These are phyloP conservation scores for Limanda limanda DNA, from an alignment of 2,113 vertebrate species.

Conservation along the genomic window DNA sequence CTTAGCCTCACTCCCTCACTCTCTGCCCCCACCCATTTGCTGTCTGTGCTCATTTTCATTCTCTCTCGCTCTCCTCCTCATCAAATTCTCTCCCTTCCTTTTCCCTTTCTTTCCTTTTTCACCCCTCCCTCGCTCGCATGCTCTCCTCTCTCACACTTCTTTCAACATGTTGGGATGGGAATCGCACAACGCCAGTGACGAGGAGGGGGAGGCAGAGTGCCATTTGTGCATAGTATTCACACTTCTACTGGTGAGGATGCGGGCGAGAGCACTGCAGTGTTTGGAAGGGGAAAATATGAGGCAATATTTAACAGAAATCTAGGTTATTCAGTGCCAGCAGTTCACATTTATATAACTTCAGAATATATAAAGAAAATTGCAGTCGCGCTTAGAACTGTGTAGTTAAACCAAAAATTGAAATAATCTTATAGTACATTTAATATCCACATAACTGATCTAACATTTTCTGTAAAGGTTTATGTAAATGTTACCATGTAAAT, in stretches of 20 bases:
- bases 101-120: conserved; percentile 35
- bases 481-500: neutral
- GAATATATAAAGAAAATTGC: conserved; percentile 10
- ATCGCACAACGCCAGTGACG: conserved; percentile 64
- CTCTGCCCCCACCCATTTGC: conserved; percentile 59
- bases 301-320: conserved; percentile 49
- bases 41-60: conserved; percentile 66
- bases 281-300: conserved; percentile 43
- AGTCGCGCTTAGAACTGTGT: neutral
- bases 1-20: conserved; percentile 36
- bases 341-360: conserved; percentile 7
- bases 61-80: conserved; percentile 46
- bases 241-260: conserved; percentile 49
- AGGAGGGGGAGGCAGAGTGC: conserved; percentile 14
- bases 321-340: conserved; percentile 26
- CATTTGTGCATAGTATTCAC: conserved; percentile 68
- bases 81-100: conserved; percentile 55
- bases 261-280: conserved; percentile 20
- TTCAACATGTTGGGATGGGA: conserved; percentile 62
- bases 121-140: conserved; percentile 26
- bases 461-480: neutral
- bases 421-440: neutral
- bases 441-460: neutral
- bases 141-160: conserved; percentile 65
- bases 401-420: too few relatives aligned